Evolutionary conservation across 2,888 invertebrate species (phyloP), one percentile per base, ranked within the genome.

Genomic region (Esperia sulphurella): DNA sequence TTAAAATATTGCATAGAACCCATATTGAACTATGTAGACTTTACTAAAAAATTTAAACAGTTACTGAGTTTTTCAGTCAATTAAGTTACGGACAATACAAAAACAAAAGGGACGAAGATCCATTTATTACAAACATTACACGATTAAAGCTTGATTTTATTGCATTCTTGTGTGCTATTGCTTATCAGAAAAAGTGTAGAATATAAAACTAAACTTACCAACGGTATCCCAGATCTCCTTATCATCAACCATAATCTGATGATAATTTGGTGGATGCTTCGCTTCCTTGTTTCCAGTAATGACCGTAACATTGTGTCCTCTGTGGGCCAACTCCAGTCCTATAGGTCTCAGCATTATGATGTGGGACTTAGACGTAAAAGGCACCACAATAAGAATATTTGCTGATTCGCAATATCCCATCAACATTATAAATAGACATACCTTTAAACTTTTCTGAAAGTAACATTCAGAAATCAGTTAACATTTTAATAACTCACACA

Each of bases 281-380:
- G 66, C 61, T 43, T 83, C 79, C 44, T 59, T 77, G 48, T 78
- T 57, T 1, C 82, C 79, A 5, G 89, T 81, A 13, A 91, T 83
- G 0, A 90, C 83, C 1, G 90, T 90, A 0, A 91, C 87, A 59
- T 91, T 86, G 55, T 91, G 91, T 0, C 91, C 91, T 45, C 86
- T 75, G n/a, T 69, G 63, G 4, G 90, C 91, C 40, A 91, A 63
- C 52, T 89, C 90, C 40, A 89, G 57, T 3, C 90, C 84, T 21
- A 91, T 76, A 0, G 85, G 80, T 53, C 80, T 79, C 37, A 90
- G 66, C 64, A 85, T 66, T 50, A 89, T 80, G 51, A 81, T 75
- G 59, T 91, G 91, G 14, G 91, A 91, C 51, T 73, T 85, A 0
- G 85, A 81, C 2, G 88, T 81, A 58, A 90, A 87, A 1, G 91